Evolutionary conservation across 1,140 invertebrate genomes (phyloP).

Genomic region (Nilaparvata lugens): DNA sequence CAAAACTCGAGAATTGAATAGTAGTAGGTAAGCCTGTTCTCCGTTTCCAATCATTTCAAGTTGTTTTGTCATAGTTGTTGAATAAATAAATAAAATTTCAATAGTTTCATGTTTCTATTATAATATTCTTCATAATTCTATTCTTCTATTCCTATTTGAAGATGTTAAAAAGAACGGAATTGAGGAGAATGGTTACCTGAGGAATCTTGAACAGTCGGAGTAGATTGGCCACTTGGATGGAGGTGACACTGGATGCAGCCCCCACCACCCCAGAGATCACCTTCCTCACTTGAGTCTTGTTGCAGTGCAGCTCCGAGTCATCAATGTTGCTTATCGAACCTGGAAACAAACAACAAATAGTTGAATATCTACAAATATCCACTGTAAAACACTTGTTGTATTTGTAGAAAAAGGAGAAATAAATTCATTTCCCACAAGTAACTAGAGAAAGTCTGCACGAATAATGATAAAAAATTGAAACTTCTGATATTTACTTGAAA

Average conservation of each 20-base stretch:
- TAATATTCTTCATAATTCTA: too few relatives aligned
- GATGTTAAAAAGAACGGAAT: too few relatives aligned
- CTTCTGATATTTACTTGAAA: not conserved
- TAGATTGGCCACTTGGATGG: conserved; percentile 92
- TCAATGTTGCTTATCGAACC: conserved; percentile 94
- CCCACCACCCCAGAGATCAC: conserved; percentile 94
- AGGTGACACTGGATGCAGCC: conserved; percentile 89
- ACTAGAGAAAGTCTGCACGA: not conserved
- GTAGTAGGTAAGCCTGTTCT: too few relatives aligned
- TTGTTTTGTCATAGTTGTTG: too few relatives aligned
- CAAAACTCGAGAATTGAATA: too few relatives aligned
- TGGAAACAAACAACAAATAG: conserved; percentile 34
- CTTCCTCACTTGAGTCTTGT: conserved; percentile 71
- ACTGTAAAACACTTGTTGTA: too few relatives aligned
- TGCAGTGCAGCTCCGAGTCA: conserved; percentile 79
- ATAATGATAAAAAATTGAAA: not conserved
- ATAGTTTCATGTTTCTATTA: too few relatives aligned
- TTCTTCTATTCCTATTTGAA: too few relatives aligned
- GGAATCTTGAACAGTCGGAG: conserved; percentile 90
- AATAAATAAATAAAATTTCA: too few relatives aligned
- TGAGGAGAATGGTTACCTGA: conserved; percentile 73
- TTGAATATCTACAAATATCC: not conserved
- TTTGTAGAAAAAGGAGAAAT: too few relatives aligned
- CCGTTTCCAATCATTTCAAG: too few relatives aligned
- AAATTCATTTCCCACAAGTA: not conserved